Evolutionary conservation across 2,888 invertebrate genomes (phyloP).

Genomic region (Caenorhabditis macrosperma): DNA sequence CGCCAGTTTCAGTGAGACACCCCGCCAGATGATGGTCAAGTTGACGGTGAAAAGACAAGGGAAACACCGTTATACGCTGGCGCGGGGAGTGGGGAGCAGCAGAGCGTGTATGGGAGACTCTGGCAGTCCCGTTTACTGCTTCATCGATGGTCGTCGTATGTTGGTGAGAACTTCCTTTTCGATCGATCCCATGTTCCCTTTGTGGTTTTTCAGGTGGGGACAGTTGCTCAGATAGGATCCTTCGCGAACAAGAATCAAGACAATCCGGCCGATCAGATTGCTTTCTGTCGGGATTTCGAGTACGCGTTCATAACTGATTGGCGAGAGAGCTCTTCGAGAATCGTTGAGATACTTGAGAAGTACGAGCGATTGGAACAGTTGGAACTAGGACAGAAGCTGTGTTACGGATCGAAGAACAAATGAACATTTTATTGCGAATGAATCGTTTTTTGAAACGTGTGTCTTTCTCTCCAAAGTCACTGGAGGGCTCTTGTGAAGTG

Average conservation of each 20-base stretch:
- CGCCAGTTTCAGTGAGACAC: slow-evolving; percentile 3
- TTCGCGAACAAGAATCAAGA: slow-evolving; percentile 25
- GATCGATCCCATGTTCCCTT: background rate
- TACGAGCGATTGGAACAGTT: slow-evolving; percentile 31
- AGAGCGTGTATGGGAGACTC: slow-evolving; percentile 56
- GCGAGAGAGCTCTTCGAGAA: slow-evolving; percentile 34
- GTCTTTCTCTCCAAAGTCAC: too few relatives aligned
- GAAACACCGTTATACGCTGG: slow-evolving; percentile 22
- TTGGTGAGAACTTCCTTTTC: too few relatives aligned
- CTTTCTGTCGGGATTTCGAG: slow-evolving; percentile 50
- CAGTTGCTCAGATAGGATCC: slow-evolving; percentile 42
- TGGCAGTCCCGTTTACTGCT: slow-evolving; percentile 57
- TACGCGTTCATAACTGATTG: slow-evolving; percentile 44
- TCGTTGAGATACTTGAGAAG: slow-evolving; percentile 38
- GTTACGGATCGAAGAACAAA: slow-evolving; percentile 10
- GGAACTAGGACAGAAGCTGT: slow-evolving; percentile 27
- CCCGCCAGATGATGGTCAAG: slow-evolving; percentile 45
- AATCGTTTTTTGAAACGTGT: background rate
- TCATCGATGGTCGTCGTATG: slow-evolving; percentile 22
- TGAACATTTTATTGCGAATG: background rate
- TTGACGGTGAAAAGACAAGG: slow-evolving; percentile 16
- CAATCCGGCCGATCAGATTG: slow-evolving; percentile 19
- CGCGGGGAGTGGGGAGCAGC: slow-evolving; percentile 33
- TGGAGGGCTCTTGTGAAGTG: too few relatives aligned
- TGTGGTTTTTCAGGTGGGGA: slow-evolving; percentile 24